Evolutionary conservation across 2,888 invertebrate species (phyloP), one percentile per base, ranked within the genome.

Genomic region (Cylindroiulus punctatus): DNA sequence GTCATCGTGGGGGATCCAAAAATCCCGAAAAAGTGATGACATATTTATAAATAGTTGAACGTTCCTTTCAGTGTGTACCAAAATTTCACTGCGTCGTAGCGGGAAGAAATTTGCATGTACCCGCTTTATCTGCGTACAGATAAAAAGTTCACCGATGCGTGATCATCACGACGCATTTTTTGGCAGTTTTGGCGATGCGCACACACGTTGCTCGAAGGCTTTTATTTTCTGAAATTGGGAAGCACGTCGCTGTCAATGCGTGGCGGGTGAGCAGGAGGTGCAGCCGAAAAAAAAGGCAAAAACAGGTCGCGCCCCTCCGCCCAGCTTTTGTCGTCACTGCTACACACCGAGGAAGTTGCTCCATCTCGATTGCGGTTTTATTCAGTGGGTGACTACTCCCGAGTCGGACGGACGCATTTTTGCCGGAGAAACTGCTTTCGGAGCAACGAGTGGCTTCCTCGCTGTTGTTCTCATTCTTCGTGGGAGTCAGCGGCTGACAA

Each of bases 241-340:
- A 26, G 22, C 76, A 30, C 26, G 76, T 76, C 76, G 76, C 30
- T 76, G 76, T 76, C 76, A 76, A 76, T 76, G 8, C 76, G 30
- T 76, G 76, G 76, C 30, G 30, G 76, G 76, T 76, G 76, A 76
- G 30, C 76, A 22, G 26, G 76, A 30, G 76, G 30, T 30, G 30
- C 30, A 30, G 5, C 30, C 26, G 76, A 26, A 76, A 76, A 76
- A 76, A 76, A 76, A 1, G 12, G 1, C 17, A 40, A 22, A 76
- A 76, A 76, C 76, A 76, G 76, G 76, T 76, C 76, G 76, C 5
- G 76, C 76, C 30, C 76, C 76, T 76, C 76, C 76, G 76, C 76
- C 76, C 76, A 76, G 76, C 76, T 30, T 30, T 76, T 26, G 76
- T 76, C 76, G 76, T 76, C 76, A 76, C 76, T 14, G 76, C 30